phyloP scores from a whole-genome alignment of 2,113 vertebrate species.

The Oryzias melastigma region DNA sequence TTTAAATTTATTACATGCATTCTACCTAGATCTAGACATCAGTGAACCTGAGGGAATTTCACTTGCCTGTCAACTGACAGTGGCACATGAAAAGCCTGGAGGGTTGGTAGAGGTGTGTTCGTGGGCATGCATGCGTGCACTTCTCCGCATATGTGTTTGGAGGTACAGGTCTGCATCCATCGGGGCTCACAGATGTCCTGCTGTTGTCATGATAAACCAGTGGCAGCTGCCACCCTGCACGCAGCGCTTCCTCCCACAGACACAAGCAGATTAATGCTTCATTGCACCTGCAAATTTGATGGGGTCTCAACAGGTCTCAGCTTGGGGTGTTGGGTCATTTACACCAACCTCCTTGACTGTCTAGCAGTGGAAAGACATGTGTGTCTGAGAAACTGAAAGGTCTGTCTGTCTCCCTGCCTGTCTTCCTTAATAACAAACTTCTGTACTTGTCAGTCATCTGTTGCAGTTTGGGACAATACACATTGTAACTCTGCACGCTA shows the following conservation, averaged over 20 bases:
- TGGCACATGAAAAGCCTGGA: conserved; percentile 32
- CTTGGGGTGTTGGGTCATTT: conserved; percentile 49
- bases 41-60: conserved; percentile 34
- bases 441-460: conserved; percentile 21
- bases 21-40: conserved; percentile 24
- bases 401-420: conserved; percentile 33
- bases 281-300: conserved; percentile 41
- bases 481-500: not conserved
- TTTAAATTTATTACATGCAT: conserved; percentile 22
- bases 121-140: not conserved
- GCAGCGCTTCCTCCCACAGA: conserved; percentile 30
- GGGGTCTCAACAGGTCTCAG: conserved; percentile 46
- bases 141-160: not conserved
- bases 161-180: conserved; percentile 3
- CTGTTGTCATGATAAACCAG: conserved; percentile 55
- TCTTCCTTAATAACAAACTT: conserved; percentile 10
- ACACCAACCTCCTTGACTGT: conserved; percentile 51
- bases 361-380: conserved; percentile 32
- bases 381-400: conserved; percentile 28
- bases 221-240: conserved; percentile 65
- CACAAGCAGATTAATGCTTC: conserved; percentile 21
- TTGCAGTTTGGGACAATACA: conserved; percentile 20
- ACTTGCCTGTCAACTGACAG: conserved; percentile 53
- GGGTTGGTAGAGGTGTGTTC: conserved; percentile 13
- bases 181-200: conserved; percentile 34